These are phyloP conservation scores for Bombus consobrinus DNA, from an alignment of 1,140 invertebrate species.

Conservation along the genomic window DNA sequence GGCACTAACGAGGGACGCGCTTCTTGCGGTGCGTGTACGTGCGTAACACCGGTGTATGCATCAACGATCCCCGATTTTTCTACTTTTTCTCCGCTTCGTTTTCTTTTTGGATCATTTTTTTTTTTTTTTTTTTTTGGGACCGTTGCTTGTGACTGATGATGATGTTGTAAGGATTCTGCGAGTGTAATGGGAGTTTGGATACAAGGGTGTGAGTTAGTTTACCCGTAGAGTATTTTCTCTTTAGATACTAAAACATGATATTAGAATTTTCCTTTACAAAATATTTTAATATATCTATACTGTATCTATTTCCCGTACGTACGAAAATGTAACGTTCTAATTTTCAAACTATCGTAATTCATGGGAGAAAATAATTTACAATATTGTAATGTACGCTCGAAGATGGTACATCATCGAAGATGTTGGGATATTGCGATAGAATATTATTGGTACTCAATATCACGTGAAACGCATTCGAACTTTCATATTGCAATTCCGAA, in stretches of 20 bases:
- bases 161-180: not conserved
- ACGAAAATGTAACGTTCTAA: no score
- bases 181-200: not conserved
- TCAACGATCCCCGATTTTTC: slow-evolving; percentile 39
- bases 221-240: not conserved
- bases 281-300: no score
- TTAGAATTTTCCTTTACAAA: no score
- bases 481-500: not conserved
- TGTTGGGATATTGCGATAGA: no score
- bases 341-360: no score
- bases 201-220: not conserved
- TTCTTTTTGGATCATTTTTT: not conserved
- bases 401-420: no score
- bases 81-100: not conserved
- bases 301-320: no score
- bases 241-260: no score
- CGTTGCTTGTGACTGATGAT: not conserved
- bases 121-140: not conserved
- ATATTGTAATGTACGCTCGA: no score
- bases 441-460: no score
- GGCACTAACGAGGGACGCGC: slow-evolving; percentile 76
- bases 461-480: no score
- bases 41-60: slow-evolving; percentile 55
- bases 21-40: slow-evolving; percentile 69
- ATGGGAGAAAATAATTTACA: no score